Base-by-base conservation (phyloP, 2,113 vertebrate genomes). In the Gnathonemus echidnorhynchus region DNA sequence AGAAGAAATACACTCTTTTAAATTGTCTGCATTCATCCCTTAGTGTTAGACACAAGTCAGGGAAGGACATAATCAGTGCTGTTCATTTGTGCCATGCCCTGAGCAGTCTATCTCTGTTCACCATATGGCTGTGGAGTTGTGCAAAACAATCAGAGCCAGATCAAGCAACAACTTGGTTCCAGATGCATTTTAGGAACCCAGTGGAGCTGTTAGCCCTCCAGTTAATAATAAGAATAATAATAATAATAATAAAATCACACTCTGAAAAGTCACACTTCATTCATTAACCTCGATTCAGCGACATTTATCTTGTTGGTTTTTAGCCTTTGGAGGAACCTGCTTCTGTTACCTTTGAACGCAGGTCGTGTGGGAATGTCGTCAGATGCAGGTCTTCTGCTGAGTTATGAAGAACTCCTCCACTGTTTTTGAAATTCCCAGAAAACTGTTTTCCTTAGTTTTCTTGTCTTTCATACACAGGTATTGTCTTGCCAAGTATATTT, bases 71-170 rank as follows among this genome's bases (percentile, higher is more conserved):
- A 88, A 92, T 42, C 21, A 21, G 90, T 93, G 92, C 93, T 91
- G 92, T 80, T 74, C 89, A 93, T 91, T 90, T 91, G 92, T 94
- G 94, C 95, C 93, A 92, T 93, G 88, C 90, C 89, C 90, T 91
- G 91, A 92, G 90, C 91, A 62, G 31, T 89, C 86, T 89, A 84
- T 91, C 89, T 92, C 87, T 88, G 91, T 87, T 42, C 92, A 91
- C 94, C 94, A 95, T 94, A 95, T 94, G 95, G 93, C 92, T 89
- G 50, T 24, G 77, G 90, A 90, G 89, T 91, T 92, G 92, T 91
- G 92, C 90, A 91, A 93, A 94, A 94, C 93, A 94, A 94, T 94
- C 94, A 89, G 85, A 90, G 92, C 86, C 89, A 88, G 92, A 92
- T 95, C 93, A 87, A 90, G 91, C 95, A 95, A 91, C 93, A 27